Evolutionary conservation across 2,888 invertebrate species (phyloP).

Genomic region (Drosophila antonietae): DNA sequence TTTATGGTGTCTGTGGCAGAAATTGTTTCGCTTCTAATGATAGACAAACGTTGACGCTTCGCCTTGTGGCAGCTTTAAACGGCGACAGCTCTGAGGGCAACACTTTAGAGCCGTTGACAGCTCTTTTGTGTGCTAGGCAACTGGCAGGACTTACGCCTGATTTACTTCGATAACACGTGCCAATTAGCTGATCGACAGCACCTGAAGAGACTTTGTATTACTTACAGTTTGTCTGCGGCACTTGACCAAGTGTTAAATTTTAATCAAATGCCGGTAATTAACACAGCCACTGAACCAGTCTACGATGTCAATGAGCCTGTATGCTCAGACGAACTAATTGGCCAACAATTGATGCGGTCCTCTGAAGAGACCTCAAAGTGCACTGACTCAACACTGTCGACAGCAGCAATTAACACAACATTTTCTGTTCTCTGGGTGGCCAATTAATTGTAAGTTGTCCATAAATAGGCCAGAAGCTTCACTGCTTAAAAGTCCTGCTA

Average conservation of each 20-base stretch:
- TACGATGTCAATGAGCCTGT: conserved; percentile 27
- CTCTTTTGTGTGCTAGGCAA: conserved; percentile 23
- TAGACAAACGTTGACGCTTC: conserved; percentile 64
- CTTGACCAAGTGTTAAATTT: conserved; percentile 40
- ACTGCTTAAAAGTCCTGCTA: background rate
- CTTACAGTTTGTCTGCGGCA: conserved; percentile 23
- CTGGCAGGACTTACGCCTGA: conserved; percentile 23
- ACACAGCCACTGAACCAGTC: conserved; percentile 34
- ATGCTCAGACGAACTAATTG: conserved; percentile 36
- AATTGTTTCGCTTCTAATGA: conserved; percentile 64
- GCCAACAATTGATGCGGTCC: conserved; percentile 27
- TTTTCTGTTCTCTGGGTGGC: background rate
- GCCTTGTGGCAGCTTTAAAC: conserved; percentile 29
- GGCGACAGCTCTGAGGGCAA: background rate
- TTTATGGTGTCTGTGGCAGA: conserved; percentile 48
- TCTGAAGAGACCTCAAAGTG: background rate
- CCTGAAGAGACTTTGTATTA: conserved; percentile 41
- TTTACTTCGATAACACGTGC: conserved; percentile 50
- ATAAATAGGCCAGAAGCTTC: background rate
- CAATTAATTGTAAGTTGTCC: background rate
- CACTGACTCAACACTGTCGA: background rate
- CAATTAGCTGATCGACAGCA: conserved; percentile 58
- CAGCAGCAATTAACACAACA: background rate
- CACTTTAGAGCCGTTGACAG: conserved; percentile 36
- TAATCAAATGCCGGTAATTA: conserved; percentile 60